Conservation (phyloP, 1,140 invertebrate species). For the Panagrolaimus sp. region DNA sequence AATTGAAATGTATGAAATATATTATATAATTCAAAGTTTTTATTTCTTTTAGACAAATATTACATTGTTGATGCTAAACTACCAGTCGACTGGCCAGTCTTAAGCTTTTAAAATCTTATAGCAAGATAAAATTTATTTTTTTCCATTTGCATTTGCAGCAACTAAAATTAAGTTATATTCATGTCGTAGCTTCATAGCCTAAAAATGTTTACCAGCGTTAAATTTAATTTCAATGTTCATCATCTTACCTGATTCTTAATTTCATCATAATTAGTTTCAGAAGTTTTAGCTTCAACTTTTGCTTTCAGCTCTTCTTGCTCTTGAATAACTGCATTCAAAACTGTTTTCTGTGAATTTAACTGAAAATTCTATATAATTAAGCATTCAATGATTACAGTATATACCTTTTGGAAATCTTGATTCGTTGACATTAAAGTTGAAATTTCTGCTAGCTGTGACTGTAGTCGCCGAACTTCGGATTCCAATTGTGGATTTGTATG, state of each 20-base stretch:
- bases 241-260: not conserved
- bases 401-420: conserved; percentile 8
- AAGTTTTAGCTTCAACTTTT: not conserved
- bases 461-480: not conserved
- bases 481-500: not conserved
- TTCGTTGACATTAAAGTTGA: not conserved
- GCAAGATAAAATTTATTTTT: no score
- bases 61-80: no score
- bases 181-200: not conserved
- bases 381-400: not conserved
- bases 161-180: not conserved
- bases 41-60: no score
- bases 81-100: no score
- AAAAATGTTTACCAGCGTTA: not conserved
- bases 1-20: no score
- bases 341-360: not conserved
- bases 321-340: not conserved
- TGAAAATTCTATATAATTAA: not conserved
- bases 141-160: no score
- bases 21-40: no score
- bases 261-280: not conserved
- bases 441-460: not conserved
- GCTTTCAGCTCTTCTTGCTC: not conserved
- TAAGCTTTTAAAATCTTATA: no score
- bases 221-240: not conserved